Evolutionary conservation across 1,140 invertebrate species (phyloP).

Genomic region (Ridgeia piscesae): DNA sequence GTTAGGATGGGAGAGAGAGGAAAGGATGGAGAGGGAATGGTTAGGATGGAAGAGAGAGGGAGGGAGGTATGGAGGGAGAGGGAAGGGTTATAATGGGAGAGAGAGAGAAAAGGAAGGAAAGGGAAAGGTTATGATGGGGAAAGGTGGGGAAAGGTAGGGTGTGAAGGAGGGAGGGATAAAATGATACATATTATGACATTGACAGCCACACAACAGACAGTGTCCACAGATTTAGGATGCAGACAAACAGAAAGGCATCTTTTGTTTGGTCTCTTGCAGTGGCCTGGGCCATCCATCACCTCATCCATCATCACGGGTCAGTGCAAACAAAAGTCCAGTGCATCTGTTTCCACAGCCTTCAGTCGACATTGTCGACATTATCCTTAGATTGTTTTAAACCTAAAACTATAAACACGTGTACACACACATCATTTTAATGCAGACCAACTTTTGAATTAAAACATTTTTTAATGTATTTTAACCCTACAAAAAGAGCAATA

Average conservation of each 20-base stretch:
- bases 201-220: too few relatives aligned
- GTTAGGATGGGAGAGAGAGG: background rate
- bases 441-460: background rate
- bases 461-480: too few relatives aligned
- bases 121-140: background rate
- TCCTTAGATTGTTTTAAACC: background rate
- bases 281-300: background rate
- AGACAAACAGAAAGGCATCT: background rate
- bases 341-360: background rate
- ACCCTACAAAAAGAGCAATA: too few relatives aligned
- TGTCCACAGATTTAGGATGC: background rate
- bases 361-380: background rate
- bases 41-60: background rate
- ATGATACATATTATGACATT: too few relatives aligned
- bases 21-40: background rate
- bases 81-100: too few relatives aligned
- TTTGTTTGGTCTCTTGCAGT: background rate
- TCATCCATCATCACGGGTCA: background rate
- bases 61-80: background rate
- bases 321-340: background rate
- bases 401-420: background rate
- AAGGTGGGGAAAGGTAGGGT: background rate
- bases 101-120: background rate
- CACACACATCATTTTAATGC: background rate
- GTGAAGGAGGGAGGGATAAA: background rate